Conservation (phyloP, 2,113 vertebrate species). For the Silurus glanis region DNA sequence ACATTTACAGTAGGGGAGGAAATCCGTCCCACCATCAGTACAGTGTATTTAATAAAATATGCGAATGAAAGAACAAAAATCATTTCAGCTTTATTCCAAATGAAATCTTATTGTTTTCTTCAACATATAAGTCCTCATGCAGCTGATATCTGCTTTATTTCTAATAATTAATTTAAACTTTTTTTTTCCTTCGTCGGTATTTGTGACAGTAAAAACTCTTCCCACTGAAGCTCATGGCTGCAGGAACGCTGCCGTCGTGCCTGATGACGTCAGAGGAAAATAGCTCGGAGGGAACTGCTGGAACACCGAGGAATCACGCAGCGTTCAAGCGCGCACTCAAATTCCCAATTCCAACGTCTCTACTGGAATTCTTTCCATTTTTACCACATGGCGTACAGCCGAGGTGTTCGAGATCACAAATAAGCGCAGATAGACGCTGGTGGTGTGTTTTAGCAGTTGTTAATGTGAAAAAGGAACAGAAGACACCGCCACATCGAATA, state of each 20-base stretch:
- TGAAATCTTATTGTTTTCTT: background rate
- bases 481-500: too few relatives aligned
- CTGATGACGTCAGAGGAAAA: conserved; percentile 47
- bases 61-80: background rate
- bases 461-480: too few relatives aligned
- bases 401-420: background rate
- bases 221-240: conserved; percentile 70
- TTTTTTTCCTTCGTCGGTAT: background rate
- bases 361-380: background rate
- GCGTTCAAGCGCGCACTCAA: background rate
- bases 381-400: background rate
- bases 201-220: background rate
- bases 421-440: background rate
- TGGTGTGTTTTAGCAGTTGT: background rate
- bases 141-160: background rate
- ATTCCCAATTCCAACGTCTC: background rate
- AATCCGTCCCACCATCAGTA: background rate
- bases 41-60: background rate
- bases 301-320: conserved; percentile 38
- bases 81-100: background rate
- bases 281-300: conserved; percentile 37
- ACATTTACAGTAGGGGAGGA: background rate
- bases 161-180: background rate
- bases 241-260: conserved; percentile 56
- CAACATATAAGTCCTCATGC: background rate